Percentiles rank a stretch among this genome's conserved stretches.
Evolutionary conservation across 2,113 vertebrate species (phyloP).

Genomic region (Laterallus jamaicensis): DNA sequence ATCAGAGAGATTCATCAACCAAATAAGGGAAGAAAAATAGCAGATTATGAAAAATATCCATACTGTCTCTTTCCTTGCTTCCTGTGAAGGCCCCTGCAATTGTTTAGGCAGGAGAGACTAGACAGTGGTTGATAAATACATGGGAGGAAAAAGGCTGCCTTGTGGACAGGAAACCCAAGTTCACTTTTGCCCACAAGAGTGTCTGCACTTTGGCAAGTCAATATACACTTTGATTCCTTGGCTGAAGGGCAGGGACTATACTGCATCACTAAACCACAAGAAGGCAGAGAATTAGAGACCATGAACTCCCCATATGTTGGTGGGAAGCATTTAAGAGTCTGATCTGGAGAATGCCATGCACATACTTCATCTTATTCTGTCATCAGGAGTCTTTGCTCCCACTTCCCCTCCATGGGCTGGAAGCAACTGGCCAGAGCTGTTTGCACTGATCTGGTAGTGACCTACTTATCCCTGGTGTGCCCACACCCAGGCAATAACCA

Average conservation of each 20-base stretch:
- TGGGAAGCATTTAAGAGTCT: background rate
- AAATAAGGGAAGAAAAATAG: background rate
- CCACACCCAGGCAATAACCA: background rate
- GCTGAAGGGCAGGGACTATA: background rate
- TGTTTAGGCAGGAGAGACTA: background rate
- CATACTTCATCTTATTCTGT: background rate
- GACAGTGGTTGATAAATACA: background rate
- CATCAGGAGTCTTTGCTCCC: background rate
- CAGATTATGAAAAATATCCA: background rate
- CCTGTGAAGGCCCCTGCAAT: background rate
- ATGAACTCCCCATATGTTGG: background rate
- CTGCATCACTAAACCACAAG: background rate
- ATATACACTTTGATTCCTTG: background rate
- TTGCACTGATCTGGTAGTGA: background rate
- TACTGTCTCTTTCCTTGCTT: background rate
- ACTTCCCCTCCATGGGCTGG: background rate
- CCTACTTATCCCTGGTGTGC: background rate
- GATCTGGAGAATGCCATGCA: background rate
- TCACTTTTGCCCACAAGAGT: background rate
- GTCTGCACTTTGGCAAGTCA: background rate
- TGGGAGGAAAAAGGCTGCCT: background rate
- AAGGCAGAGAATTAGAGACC: background rate
- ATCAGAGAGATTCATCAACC: background rate
- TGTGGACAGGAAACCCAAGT: background rate
- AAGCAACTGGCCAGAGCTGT: background rate